Evolutionary conservation across 1,140 invertebrate species (phyloP), one percentile per base, ranked within the genome.

Genomic region (Drosophila quadrilineata): DNA sequence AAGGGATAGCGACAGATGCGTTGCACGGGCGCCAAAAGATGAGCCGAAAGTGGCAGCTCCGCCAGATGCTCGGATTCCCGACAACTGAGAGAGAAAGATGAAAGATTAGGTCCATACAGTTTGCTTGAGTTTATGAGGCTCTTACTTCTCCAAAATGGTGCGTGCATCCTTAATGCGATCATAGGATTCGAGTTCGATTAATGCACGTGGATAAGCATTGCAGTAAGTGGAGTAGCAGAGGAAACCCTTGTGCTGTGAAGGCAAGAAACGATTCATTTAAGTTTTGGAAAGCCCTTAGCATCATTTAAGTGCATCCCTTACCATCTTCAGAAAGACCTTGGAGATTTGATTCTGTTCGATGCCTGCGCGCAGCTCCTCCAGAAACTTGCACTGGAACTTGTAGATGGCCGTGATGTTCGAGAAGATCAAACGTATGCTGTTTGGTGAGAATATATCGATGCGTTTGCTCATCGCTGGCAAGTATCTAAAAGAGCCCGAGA

Each of bases 1-100:
- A 98, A 91, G 6, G 96, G 96, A 90, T 98, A 98, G 89, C 97
- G 96, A 90, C 96, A 98, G 72, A 98, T 97, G 89, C 96, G 94
- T 90, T 98, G 96, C 16, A 98, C 95, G 0, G 96, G 96, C 0
- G 96, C 96, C 29, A 98, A 90, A 8, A 98, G 90, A 90, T 97
- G 97, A 8, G 96, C 96, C 75, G 97, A 96, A 31, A 98, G 90
- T 6, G 96, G 95, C 6, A 98, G 95, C 73, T 97, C 95, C 24
- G 96, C 84, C 2, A 90, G 53, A 45, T 89, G 88, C 49, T 88
- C 59, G 0, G 79, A 71, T 46, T 84, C 75, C 6, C 89, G 89
- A 38, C 88, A 89, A 24, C 89, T 90, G 6, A 14, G 29, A 36
- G 4, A 0, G 33, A 12, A 24, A 33, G 8, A 48, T 6, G 1